Evolutionary conservation across 2,113 vertebrate species (phyloP).

Genomic region (Neomonachus schauinslandi): DNA sequence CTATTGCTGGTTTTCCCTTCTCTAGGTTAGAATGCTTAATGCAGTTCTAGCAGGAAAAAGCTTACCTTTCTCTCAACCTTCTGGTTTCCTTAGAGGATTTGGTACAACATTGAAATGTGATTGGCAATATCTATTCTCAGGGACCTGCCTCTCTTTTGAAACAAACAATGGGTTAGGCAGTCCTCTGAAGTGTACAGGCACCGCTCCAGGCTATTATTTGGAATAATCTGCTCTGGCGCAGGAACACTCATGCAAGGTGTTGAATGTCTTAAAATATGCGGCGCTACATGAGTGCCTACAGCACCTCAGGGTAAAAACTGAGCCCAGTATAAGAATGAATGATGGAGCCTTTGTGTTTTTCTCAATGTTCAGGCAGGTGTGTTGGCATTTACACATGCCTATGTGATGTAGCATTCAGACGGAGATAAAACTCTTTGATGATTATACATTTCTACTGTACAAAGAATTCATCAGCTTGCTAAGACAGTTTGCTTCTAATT

Average conservation of each 20-base stretch:
- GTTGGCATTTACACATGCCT: slow-evolving; percentile 75
- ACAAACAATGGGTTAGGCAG: slow-evolving; percentile 63
- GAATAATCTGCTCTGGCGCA: slow-evolving; percentile 75
- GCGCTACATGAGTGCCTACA: slow-evolving; percentile 66
- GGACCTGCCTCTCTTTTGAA: slow-evolving; percentile 65
- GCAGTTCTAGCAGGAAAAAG: background rate
- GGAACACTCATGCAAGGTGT: slow-evolving; percentile 67
- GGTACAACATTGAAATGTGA: slow-evolving; percentile 57
- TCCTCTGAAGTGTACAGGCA: slow-evolving; percentile 65
- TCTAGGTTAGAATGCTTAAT: background rate
- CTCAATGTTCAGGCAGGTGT: slow-evolving; percentile 77
- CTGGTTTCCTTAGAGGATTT: slow-evolving; percentile 53
- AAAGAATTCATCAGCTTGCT: slow-evolving; percentile 70
- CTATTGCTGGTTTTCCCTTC: slow-evolving; percentile 4
- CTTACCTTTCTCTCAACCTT: slow-evolving; percentile 28
- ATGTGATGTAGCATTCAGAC: slow-evolving; percentile 74
- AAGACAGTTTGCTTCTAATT: slow-evolving; percentile 66
- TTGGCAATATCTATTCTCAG: slow-evolving; percentile 55
- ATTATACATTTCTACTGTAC: slow-evolving; percentile 67
- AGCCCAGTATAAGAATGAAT: slow-evolving; percentile 69
- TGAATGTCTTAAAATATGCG: slow-evolving; percentile 75
- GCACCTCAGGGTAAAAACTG: slow-evolving; percentile 76
- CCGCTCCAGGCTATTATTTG: slow-evolving; percentile 76
- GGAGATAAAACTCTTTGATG: slow-evolving; percentile 75
- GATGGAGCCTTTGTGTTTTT: slow-evolving; percentile 74